Evolutionary conservation across 2,888 invertebrate genomes (phyloP), one percentile per base, ranked within the genome.

Genomic region (Himalopsyche japonica): DNA sequence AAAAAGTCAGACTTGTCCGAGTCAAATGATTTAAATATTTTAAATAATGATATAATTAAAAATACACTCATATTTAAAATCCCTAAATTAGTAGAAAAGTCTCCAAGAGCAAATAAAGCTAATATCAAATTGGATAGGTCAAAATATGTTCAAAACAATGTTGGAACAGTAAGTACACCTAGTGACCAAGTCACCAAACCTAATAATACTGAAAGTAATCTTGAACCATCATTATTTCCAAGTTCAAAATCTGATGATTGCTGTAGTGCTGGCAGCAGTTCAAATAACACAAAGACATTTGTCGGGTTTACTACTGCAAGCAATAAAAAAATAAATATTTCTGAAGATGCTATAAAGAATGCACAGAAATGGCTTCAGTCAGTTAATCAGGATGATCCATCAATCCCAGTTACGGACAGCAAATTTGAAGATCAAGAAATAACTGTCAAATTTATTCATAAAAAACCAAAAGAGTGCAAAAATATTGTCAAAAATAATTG

Each of bases 251-350:
- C 43, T 15, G 43, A 43, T 43, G 37, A 5, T 37, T 37, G 6
- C 10, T 43, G 12, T 43, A 43, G 43, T 43, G 3, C 15, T 4
- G 43, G 15, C 12, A 43, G 43, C 15, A 43, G 15, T 43, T 43
- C 43, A 43, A 15, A 15, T 15, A 4, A 43, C 15, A 15, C 43
- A 6, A 43, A 43, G 12, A 7, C 15, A 30, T 70, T 49, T 32
- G 57, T 27, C 7, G 91, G 91, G 0, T 92, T 92, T 85, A 91
- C 91, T 87, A 92, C 92, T 70, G 91, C 91, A n/a, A 92, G 90
- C 86, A 90, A 92, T 87, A 91, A 90, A 78, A 90, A 90, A 70
- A 91, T 92, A 87, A 89, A 91, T 88, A 88, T 92, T 49, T 87
- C 86, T 77, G 88, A 89, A 76, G 89, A 34, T 18, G 77, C 70